Base-by-base conservation (phyloP, 2,113 vertebrate genomes). In the Sapayoa aenigma region DNA sequence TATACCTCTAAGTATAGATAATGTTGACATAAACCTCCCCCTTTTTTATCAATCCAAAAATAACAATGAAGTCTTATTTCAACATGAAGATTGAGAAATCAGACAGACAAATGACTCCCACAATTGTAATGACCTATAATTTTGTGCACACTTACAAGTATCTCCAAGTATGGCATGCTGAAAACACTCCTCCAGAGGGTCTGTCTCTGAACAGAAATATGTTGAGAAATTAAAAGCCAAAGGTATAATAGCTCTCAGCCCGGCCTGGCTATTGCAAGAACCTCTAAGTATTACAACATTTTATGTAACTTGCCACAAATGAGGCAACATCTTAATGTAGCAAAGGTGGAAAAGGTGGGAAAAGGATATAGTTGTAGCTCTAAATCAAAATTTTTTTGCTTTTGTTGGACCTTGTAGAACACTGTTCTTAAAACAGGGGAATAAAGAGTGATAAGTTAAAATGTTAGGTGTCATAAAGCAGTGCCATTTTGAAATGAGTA, bases 41-140 rank as follows among this genome's bases (percentile, higher is more conserved):
- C 62, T 37, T 77, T 71, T 68, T 62, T 31, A 77, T 73, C 35
- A 59, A 42, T 58, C 59, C 55, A 88, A 93, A 95, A 88, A 83
- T 85, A 96, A 87, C 58, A 89, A 22, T 69, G 63, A 90, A 83
- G 12, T 62, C 50, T 90, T 79, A 77, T 93, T 94, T 93, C 79
- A 75, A 63, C 42, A 71, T 14, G 55, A 94, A 81, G 44, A 65
- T 67, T 90, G 53, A 76, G 77, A 93, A 96, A 93, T 22, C 31
- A 95, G 92, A 78, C 86, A 81, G 81, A 60, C 31, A 89, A 96
- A 91, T 83, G 49, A 93, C 49, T 95, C 71, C 89, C 85, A 88
- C 91, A 93, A 88, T 69, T 96, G 85, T 94, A 90, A 94, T 87
- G 87, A 97, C 71, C 58, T 94, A 41, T 87, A 96, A 96, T 73